Base-by-base conservation (phyloP, 1,140 invertebrate species). In the Ectropis grisescens region DNA sequence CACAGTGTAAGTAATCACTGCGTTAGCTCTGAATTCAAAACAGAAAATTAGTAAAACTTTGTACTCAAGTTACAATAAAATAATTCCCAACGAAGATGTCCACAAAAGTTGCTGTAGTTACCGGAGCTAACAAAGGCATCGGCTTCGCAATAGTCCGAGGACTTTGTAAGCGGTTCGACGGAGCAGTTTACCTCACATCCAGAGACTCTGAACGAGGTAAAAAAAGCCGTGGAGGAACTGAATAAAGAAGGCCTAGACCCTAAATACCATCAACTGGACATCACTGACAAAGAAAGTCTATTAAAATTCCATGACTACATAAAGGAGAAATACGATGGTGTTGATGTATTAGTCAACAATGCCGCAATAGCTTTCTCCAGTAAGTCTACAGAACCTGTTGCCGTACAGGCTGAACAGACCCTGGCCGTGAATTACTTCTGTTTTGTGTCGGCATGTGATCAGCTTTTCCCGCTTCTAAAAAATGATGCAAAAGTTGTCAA, bases 341-440 rank as follows among this genome's bases (percentile, higher is more conserved):
- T 96, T 1, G 93, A 96, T 83, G 50, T 95, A 14, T 70, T 95
- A 7, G 85, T 96, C 0, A 95, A 95, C 59, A 95, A 96, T 84
- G 93, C 93, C 30, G 93, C 87, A 0, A 93, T 94, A 34, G 89
- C 90, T 2, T 93, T 87, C 57, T 90, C 86, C 75, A 39, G 42
- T n/a, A 62, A 67, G 35, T 84, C 89, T 0, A 84, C 83, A 1
- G 90, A 88, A 37, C 86, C 91, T 1, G 87, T 89, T 43, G 47
- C 64, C 1, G 82, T 86, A 11, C 91, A 94, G 82, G 92, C 91
- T 0, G 85, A 88, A 47, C 80, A 88, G 40, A 92, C 91, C 1
- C 50, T 91, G 1, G 65, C 62, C 24, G 86, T 88, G 0, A 94
- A 94, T 67, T 93, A 88, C 57, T 90, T 88, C 53, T 85, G 82